Conservation (phyloP, 2,113 vertebrate genomes). For the Oryzias celebensis region DNA sequence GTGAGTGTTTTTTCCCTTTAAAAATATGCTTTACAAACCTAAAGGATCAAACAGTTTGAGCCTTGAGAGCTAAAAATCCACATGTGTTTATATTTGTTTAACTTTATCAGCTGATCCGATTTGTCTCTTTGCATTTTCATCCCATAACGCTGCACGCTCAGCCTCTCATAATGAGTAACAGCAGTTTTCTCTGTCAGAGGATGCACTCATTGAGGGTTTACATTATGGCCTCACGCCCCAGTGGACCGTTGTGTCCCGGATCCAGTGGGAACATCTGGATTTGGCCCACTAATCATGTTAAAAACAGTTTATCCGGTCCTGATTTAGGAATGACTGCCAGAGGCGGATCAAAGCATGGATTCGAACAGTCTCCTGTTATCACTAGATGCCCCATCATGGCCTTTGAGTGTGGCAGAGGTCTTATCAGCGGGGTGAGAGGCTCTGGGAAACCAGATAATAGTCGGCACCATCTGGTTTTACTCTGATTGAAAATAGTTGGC, state of each 20-base stretch:
- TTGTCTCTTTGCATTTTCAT: neutral
- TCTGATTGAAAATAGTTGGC: slow-evolving; percentile 10
- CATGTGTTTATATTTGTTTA: no score
- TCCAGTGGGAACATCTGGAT: slow-evolving; percentile 45
- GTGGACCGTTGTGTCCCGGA: slow-evolving; percentile 58
- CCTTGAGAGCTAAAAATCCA: no score
- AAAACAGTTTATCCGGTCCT: slow-evolving; percentile 24
- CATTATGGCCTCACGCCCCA: slow-evolving; percentile 36
- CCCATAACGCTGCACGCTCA: neutral
- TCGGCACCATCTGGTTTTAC: slow-evolving; percentile 9
- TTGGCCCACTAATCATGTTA: slow-evolving; percentile 54
- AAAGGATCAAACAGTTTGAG: no score
- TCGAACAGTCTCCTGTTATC: neutral
- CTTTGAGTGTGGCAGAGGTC: neutral
- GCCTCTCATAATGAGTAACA: slow-evolving; percentile 2
- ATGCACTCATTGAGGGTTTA: slow-evolving; percentile 1
- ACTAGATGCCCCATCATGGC: neutral
- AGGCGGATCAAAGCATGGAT: slow-evolving; percentile 3
- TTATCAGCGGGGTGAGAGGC: neutral
- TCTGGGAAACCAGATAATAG: neutral
- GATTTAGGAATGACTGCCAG: neutral
- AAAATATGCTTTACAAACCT: no score
- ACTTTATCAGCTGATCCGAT: no score
- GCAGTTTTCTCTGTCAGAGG: slow-evolving; percentile 7
- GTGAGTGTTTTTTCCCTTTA: slow-evolving; percentile 53